Evolutionary conservation across 2,888 invertebrate genomes (phyloP), one percentile per base, ranked within the genome.

Genomic region (Baronia brevicornis): DNA sequence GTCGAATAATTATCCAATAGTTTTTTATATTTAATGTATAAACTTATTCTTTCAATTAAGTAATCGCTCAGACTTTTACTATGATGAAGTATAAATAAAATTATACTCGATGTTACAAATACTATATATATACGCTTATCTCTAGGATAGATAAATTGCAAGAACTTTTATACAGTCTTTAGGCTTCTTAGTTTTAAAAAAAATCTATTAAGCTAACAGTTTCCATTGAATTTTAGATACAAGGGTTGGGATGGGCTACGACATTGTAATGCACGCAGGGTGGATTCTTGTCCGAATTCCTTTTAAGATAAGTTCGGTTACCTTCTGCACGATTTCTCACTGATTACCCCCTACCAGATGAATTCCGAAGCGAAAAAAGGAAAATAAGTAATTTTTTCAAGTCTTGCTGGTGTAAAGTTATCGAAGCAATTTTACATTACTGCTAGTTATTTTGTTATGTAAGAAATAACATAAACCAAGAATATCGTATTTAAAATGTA

Each of bases 311-410:
- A 62, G 60, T 60, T 59, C 52, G 46, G 46, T 51, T 57, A 43
- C 43, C 49, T 71, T 74, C 69, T 68, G 72, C 74, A 72, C 74
- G 74, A 72, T 68, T 72, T 67, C 54, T 45, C 54, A 34, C 55
- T 63, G 73, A 74, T 72, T 71, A 63, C 61, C 55, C 54, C 54
- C 54, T 50, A 38, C 50, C 51, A 58, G 67, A 64, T 63, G 60
- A 66, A 71, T 65, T 64, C 52, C 56, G 31, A 49, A 48, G 50
- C 46, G 38, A 49, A 56, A 59, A 56, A 57, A 36, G 38, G 45
- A 42, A 43, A 44, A 46, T 42, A 38, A 47, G 40, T 46, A 42
- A 41, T 46, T 45, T 36, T 31, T 24, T 37, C 39, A 30, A 36
- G 15, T 25, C 32, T 28, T 33, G 18, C 12, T 28, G 17, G 8